A percentile compares a stretch with the other conserved stretches of the same genome.
phyloP scores from a whole-genome alignment of 2,797 vertebrate genomes.

The Lepidocolaptes lacrymiger region DNA sequence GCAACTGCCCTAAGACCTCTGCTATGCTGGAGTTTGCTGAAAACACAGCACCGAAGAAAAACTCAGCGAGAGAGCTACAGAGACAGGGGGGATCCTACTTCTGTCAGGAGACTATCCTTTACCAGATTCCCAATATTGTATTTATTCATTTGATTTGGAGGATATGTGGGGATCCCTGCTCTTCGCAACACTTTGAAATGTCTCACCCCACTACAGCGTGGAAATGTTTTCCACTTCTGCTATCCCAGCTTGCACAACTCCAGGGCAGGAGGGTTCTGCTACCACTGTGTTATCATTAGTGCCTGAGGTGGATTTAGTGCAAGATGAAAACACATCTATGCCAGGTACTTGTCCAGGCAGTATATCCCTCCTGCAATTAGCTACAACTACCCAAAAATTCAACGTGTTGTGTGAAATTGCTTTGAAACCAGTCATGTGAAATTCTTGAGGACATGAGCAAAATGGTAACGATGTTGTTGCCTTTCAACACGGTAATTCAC shows the following conservation, averaged over 20 bases:
- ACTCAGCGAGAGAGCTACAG: background rate
- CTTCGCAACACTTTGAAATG: background rate
- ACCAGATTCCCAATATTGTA: background rate
- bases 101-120: background rate
- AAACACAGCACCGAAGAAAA: background rate
- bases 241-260: background rate
- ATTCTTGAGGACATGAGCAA: background rate
- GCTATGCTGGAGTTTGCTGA: background rate
- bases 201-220: background rate
- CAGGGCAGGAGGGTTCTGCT: background rate
- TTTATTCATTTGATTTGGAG: background rate
- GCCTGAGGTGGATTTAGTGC: accelerated
- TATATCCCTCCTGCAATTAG: background rate
- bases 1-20: background rate
- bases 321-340: accelerated
- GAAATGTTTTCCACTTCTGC: background rate
- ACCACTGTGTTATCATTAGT: accelerated
- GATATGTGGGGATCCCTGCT: background rate
- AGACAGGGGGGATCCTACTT: background rate
- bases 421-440: background rate
- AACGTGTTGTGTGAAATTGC: accelerated
- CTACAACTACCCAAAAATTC: background rate
- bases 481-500: background rate
- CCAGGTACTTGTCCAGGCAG: background rate
- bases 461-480: background rate